Base-by-base conservation (phyloP, 2,113 vertebrate genomes). In the Thunnus maccoyii region DNA sequence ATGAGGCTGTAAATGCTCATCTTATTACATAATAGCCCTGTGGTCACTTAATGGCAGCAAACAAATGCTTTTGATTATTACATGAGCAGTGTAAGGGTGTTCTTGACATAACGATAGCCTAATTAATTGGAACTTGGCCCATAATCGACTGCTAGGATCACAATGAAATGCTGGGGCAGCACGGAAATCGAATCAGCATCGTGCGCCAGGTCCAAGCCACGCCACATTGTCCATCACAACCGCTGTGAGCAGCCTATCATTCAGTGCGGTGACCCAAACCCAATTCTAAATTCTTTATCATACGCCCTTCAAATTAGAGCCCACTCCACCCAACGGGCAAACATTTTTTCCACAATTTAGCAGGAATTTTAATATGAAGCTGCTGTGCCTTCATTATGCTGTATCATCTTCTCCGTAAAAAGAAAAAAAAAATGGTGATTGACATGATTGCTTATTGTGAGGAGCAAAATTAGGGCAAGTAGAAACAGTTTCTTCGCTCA, bases 301-400 rank as follows among this genome's bases (percentile, higher is more conserved):
- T 84, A 68, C 82, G 50, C 76, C 83, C 66, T 80, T 86, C 55
- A 58, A 82, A 85, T 85, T 84, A 78, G 76, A 72, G 56, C 66
- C 69, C 76, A 57, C 88, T 90, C 88, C 86, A 86, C 83, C 86
- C 88, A 78, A 71, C 22, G 66, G 83, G 86, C 80, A 86, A 87
- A 86, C 58, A 82, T 77, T 85, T 90, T 86, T 82, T 80, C 77
- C 57, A 79, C 62, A 86, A 76, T 86, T 88, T 85, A 86, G 63
- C 69, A 81, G 90, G 86, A 91, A 89, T 92, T 86, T 91, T 90
- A 87, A 91, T 89, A 50, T 64, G 82, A 79, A 87, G 77, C 85
- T 87, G 76, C 83, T 83, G 64, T 63, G 76, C 69, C 56, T 78
- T 73, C 82, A 70, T 65, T 67, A 66, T 79, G 65, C 50, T 57